phyloP scores from a whole-genome alignment of 2,888 invertebrate species.

The Silvanus unidentatus region DNA sequence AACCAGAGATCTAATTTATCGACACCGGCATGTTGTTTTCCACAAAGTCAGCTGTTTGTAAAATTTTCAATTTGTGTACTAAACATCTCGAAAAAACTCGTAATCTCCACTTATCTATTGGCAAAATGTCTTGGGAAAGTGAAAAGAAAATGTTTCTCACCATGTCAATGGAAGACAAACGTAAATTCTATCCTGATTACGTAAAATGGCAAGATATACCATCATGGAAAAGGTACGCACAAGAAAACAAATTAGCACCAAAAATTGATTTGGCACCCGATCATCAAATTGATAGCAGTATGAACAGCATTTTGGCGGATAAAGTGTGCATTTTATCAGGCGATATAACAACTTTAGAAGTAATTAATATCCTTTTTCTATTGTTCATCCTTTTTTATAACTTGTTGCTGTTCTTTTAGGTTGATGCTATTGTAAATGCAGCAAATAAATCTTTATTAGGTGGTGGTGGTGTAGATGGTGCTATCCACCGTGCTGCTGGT shows the following conservation, averaged over 20 bases:
- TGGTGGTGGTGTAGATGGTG: constrained; percentile 89
- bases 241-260: constrained; percentile 35
- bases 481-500: constrained; percentile 81
- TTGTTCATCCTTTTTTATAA: no score
- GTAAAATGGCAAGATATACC: constrained; percentile 48
- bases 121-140: constrained; percentile 49
- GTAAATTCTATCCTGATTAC: constrained; percentile 48
- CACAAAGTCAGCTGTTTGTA: background rate
- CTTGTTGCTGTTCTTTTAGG: no score
- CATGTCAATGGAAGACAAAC: constrained; percentile 52
- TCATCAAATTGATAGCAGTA: constrained; percentile 41
- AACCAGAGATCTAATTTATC: no score
- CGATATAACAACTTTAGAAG: constrained; percentile 77
- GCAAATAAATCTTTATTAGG: constrained; percentile 71
- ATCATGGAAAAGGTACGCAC: constrained; percentile 53
- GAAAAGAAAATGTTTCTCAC: constrained; percentile 52
- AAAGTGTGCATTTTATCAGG: constrained; percentile 66
- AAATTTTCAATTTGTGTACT: background rate
- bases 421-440: constrained; percentile 88
- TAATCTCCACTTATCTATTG: no score
- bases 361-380: constrained; percentile 28
- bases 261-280: constrained; percentile 36
- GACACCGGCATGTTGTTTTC: no score
- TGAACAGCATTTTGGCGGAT: constrained; percentile 49
- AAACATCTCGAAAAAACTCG: background rate